Evolutionary conservation across 2,888 invertebrate genomes (phyloP).

Genomic region (Odiellus spinosus): DNA sequence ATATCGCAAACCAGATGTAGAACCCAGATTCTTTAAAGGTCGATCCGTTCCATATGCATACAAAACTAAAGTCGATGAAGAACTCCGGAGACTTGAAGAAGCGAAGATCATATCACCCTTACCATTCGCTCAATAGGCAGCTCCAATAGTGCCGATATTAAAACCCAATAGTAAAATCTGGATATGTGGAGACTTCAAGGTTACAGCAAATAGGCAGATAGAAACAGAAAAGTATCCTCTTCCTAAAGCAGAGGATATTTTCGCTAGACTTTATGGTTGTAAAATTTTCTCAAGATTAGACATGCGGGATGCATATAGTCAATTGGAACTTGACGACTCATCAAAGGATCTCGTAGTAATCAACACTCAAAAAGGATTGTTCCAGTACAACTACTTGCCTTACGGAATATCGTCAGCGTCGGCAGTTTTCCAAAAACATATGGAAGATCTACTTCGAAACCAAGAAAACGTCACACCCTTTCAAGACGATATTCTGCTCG

Average conservation of each 20-base stretch:
- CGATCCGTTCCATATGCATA: conserved; percentile 12
- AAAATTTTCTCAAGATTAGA: background rate
- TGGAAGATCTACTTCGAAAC: background rate
- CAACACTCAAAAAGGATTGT: conserved; percentile 4
- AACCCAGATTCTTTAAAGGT: conserved; percentile 25
- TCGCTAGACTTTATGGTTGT: background rate
- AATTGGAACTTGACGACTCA: background rate
- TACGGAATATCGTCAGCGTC: background rate
- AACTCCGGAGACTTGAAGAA: conserved; percentile 20
- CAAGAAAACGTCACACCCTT: too few relatives aligned
- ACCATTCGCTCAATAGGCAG: conserved; percentile 2
- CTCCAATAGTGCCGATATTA: conserved; percentile 6
- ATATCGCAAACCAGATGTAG: too few relatives aligned
- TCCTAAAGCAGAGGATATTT: conserved; percentile 1
- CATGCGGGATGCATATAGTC: background rate
- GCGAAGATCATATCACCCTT: background rate
- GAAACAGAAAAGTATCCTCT: background rate
- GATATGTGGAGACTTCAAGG: background rate
- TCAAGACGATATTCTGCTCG: background rate
- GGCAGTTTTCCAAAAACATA: conserved; percentile 5
- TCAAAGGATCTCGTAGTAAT: conserved; percentile 1
- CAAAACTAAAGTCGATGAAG: background rate
- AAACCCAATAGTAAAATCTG: background rate
- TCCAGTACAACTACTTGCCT: background rate
- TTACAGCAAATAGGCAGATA: background rate